Base-by-base conservation (phyloP, 2,113 vertebrate genomes). In the Gadus macrocephalus region DNA sequence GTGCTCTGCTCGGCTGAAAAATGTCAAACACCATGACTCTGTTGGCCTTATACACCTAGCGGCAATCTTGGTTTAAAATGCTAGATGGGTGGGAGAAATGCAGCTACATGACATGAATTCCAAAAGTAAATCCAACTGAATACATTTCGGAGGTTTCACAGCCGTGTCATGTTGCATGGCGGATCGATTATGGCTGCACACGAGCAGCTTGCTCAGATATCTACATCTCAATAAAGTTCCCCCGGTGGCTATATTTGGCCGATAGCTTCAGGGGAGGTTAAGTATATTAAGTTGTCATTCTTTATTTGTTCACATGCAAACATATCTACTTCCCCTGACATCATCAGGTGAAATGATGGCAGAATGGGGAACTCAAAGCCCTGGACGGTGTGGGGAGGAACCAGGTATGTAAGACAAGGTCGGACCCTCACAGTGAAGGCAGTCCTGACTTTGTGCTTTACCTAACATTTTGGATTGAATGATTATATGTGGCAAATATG, bases 171-270 rank as follows among this genome's bases (percentile, higher is more conserved):
- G 81, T 92, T 91, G 86, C 90, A 88, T 70, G 79, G 81, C 61
- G 69, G 81, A 92, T 92, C 71, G 90, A 92, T 90, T 77, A 79
- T 71, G 78, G 78, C 68, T 74, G 70, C 77, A 69, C 70, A 82
- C 87, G 84, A 90, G 86, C 73, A 84, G 87, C 84, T 79, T 53
- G 70, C 82, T 91, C 85, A 85, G 89, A 87, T 91, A 88, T 90
- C 90, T 73, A 82, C 68, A 71, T 76, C 78, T 78, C 76, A 80
- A 82, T 86, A 76, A 83, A 79, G 82, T 66, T 81, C 68, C 86
- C 86, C 64, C 66, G 78, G 70, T 68, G 86, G 87, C 91, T 94
- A 93, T 93, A 86, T 86, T 90, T 73, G 86, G 85, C 59, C 19
- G 69, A 61, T 77, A 83, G 82, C 84, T 87, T 88, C 81, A 71